These are phyloP conservation scores for Cygnus olor DNA, from an alignment of 2,797 vertebrate genomes.

Conservation along the genomic window DNA sequence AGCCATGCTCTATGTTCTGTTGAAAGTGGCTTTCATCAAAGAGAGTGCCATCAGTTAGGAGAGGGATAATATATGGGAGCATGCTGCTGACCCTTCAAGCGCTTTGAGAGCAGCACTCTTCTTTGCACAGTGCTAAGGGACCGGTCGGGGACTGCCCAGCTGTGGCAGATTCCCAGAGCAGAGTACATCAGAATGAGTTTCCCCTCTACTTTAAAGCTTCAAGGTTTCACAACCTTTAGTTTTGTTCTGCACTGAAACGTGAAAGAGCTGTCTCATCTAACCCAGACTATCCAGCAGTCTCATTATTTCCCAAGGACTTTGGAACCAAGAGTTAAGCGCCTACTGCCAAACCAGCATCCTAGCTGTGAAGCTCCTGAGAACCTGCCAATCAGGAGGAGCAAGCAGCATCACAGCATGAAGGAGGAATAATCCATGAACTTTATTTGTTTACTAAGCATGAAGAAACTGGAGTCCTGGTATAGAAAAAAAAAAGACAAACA, in stretches of 20 bases:
- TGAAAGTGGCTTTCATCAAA: neutral
- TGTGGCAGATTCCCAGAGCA: neutral
- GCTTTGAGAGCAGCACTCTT: neutral
- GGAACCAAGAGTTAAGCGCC: neutral
- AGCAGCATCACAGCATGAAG: neutral
- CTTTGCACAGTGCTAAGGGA: neutral
- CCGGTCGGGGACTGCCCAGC: neutral
- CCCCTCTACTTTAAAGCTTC: neutral
- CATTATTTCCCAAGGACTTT: neutral
- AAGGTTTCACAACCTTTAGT: neutral
- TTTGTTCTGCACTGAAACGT: neutral
- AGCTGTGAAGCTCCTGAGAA: neutral
- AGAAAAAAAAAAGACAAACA: rapidly evolving
- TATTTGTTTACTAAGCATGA: neutral
- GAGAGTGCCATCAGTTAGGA: neutral
- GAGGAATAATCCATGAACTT: neutral
- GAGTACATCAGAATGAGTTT: neutral
- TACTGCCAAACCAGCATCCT: neutral
- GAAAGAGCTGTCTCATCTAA: neutral
- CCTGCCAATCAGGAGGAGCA: neutral
- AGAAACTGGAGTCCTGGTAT: neutral
- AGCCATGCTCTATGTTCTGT: neutral
- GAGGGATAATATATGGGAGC: neutral
- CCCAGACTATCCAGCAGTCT: neutral
- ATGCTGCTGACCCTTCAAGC: neutral